Evolutionary conservation across 2,888 invertebrate species (phyloP).

Genomic region (Campoplex nolae): DNA sequence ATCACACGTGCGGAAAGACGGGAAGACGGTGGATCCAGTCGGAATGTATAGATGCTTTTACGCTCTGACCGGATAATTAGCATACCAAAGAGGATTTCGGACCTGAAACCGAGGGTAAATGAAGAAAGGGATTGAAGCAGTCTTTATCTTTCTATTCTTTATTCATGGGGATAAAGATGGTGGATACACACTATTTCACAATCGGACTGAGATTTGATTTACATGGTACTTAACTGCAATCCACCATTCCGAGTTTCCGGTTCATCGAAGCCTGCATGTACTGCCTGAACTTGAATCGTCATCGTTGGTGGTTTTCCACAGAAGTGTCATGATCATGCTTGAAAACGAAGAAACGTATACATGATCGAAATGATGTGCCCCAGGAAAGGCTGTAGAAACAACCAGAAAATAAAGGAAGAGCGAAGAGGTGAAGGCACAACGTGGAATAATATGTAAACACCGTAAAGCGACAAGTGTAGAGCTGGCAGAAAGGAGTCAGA

Average conservation of each 20-base stretch:
- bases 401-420: conserved; percentile 72
- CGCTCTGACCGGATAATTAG: conserved; percentile 42
- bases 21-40: conserved; percentile 70
- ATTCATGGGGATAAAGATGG: background rate
- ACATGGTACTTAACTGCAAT: background rate
- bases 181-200: background rate
- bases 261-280: background rate
- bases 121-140: background rate
- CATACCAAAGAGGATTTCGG: conserved; percentile 77
- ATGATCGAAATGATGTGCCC: conserved; percentile 44
- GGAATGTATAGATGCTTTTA: conserved; percentile 70
- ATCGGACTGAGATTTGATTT: background rate
- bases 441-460: conserved; percentile 81
- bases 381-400: conserved; percentile 78
- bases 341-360: conserved; percentile 1
- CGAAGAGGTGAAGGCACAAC: conserved; percentile 69
- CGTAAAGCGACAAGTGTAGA: conserved; percentile 64
- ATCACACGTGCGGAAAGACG: conserved; percentile 13
- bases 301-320: conserved; percentile 5
- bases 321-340: conserved; percentile 9
- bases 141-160: background rate
- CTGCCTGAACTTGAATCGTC: background rate
- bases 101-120: background rate
- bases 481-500: conserved; percentile 52
- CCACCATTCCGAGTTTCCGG: background rate